Conservation (phyloP, 1,140 invertebrate genomes). For the Anastrepha obliqua region DNA sequence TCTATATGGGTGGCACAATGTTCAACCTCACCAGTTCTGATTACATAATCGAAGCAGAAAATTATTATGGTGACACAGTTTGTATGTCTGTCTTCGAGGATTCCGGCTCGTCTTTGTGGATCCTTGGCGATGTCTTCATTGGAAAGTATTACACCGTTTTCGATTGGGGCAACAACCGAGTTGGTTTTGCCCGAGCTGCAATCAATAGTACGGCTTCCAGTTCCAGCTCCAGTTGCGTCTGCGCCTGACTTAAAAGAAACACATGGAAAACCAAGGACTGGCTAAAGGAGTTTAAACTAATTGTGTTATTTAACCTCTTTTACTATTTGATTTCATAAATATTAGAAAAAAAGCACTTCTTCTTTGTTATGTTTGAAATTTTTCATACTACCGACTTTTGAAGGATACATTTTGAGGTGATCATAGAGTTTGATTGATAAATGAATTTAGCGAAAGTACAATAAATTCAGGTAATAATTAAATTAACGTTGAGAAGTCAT, state of each 20-base stretch:
- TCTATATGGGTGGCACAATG: conserved; percentile 63
- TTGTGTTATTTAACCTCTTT: no score
- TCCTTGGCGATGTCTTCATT: conserved; percentile 80
- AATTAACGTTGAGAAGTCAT: no score
- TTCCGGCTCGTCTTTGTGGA: conserved; percentile 64
- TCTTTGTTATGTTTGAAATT: no score
- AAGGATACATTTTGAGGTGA: no score
- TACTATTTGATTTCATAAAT: no score
- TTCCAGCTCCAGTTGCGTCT: not conserved
- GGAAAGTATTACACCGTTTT: conserved; percentile 83
- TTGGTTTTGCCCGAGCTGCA: conserved; percentile 77
- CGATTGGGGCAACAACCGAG: conserved; percentile 80
- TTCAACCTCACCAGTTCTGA: conserved; percentile 59
- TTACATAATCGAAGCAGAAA: conserved; percentile 61
- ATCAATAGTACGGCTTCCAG: not conserved
- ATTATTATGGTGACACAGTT: conserved; percentile 58
- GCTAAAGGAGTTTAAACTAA: no score
- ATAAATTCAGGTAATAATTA: no score
- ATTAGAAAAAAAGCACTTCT: no score
- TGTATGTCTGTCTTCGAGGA: conserved; percentile 61
- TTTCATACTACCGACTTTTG: no score
- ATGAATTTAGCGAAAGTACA: no score
- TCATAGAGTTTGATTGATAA: no score
- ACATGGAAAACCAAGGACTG: no score
- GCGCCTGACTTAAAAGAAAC: not conserved